phyloP scores from a whole-genome alignment of 2,797 vertebrate genomes.

The Parauchenoglanis punctatus region DNA sequence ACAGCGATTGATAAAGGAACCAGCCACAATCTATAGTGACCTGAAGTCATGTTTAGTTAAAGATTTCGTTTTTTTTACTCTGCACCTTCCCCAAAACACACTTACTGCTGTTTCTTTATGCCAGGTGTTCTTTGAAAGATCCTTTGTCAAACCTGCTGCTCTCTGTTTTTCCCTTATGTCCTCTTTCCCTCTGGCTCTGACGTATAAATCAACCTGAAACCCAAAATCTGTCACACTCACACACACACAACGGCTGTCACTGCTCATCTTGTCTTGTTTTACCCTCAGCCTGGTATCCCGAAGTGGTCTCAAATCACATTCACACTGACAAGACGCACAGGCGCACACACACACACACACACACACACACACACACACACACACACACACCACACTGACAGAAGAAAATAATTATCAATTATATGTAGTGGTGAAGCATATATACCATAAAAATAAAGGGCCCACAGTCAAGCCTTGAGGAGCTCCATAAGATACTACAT shows the following conservation, averaged over 20 bases:
- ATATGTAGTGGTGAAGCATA: not conserved
- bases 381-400: not conserved
- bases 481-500: too few species aligned
- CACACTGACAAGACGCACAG: constrained; percentile 37
- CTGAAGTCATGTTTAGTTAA: not conserved
- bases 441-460: not conserved
- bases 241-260: constrained; percentile 39
- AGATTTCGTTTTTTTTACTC: not conserved
- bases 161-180: constrained; percentile 37
- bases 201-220: constrained; percentile 33
- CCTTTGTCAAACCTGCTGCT: constrained; percentile 5
- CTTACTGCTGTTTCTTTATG: constrained; percentile 20
- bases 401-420: not conserved
- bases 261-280: constrained; percentile 47
- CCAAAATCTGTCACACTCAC: constrained; percentile 11
- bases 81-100: not conserved
- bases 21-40: not conserved
- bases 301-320: constrained; percentile 46
- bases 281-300: constrained; percentile 16
- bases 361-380: constrained; percentile 33
- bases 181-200: constrained; percentile 32
- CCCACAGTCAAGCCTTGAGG: not conserved
- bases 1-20: not conserved
- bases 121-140: constrained; percentile 35
- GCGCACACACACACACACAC: constrained; percentile 16